phyloP scores from a whole-genome alignment of 2,888 invertebrate species.

The Platycnemis pennipes region DNA sequence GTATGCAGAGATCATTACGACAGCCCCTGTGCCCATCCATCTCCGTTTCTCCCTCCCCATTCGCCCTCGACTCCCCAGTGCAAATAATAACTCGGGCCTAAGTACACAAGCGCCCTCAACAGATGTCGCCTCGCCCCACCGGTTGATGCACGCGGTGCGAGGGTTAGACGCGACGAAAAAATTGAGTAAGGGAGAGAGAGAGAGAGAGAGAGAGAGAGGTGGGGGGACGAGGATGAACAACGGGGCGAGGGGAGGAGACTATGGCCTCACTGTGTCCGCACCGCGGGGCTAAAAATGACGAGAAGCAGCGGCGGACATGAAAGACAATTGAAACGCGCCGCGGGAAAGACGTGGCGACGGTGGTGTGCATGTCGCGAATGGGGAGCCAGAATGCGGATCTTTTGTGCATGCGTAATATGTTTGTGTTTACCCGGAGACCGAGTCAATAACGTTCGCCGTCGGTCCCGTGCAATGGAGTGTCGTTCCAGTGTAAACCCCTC shows the following conservation, averaged over 20 bases:
- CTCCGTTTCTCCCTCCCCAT: not conserved
- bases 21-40: not conserved
- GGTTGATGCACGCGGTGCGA: not conserved
- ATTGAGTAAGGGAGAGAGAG: not conserved
- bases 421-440: not conserved
- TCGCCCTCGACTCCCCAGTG: slow-evolving; percentile 12
- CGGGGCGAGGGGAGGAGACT: not conserved
- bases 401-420: not conserved
- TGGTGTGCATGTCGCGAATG: not conserved
- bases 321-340: not conserved
- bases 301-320: not conserved
- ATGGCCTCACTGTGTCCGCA: not conserved
- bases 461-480: not conserved
- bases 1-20: not conserved
- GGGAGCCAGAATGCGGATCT: not conserved
- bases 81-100: slow-evolving; percentile 50
- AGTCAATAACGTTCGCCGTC: not conserved
- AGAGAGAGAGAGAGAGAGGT: not conserved
- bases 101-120: slow-evolving; percentile 48
- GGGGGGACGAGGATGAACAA: not conserved
- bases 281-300: not conserved
- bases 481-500: not conserved
- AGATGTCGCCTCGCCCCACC: slow-evolving; percentile 41
- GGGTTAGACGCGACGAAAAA: not conserved
- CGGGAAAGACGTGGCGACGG: not conserved